phyloP scores from a whole-genome alignment of 2,797 vertebrate species.

The Odontamblyopus lacepedii region DNA sequence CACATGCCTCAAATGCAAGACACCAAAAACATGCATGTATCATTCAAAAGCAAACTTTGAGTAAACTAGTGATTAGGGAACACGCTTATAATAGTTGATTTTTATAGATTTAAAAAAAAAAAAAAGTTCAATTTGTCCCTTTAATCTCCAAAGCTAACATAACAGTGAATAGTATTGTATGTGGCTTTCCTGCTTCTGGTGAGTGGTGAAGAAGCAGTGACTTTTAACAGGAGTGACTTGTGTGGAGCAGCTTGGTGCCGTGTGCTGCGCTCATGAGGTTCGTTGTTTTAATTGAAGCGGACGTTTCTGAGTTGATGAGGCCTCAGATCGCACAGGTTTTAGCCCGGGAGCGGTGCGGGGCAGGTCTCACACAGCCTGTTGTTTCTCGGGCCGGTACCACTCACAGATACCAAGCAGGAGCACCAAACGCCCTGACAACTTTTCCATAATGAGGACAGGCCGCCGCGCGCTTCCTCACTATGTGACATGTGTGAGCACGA shows the following conservation, averaged over 20 bases:
- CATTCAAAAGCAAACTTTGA: too few relatives aligned
- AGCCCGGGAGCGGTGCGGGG: conserved; percentile 71
- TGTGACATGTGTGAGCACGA: conserved; percentile 78
- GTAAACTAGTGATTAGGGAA: too few relatives aligned
- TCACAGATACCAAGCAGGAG: conserved; percentile 66
- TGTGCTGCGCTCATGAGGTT: conserved; percentile 36
- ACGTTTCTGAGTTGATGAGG: conserved; percentile 51
- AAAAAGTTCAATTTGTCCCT: too few relatives aligned
- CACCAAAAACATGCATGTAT: too few relatives aligned
- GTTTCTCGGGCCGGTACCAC: conserved; percentile 77
- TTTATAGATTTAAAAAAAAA: too few relatives aligned
- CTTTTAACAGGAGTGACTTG: conserved; percentile 40
- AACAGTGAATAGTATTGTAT: neutral
- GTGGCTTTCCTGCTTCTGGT: conserved; percentile 34
- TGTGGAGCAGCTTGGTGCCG: conserved; percentile 36
- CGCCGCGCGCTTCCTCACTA: conserved; percentile 53
- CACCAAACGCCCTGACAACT: conserved; percentile 68
- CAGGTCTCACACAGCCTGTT: conserved; percentile 82
- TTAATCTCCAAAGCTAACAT: neutral
- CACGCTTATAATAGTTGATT: neutral
- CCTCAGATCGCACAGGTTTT: conserved; percentile 69
- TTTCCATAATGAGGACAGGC: conserved; percentile 75
- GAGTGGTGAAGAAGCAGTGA: conserved; percentile 43
- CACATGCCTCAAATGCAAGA: too few relatives aligned
- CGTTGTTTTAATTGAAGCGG: conserved; percentile 53